Conservation (phyloP, 2,888 invertebrate species). For the Incurvaria masculella region DNA sequence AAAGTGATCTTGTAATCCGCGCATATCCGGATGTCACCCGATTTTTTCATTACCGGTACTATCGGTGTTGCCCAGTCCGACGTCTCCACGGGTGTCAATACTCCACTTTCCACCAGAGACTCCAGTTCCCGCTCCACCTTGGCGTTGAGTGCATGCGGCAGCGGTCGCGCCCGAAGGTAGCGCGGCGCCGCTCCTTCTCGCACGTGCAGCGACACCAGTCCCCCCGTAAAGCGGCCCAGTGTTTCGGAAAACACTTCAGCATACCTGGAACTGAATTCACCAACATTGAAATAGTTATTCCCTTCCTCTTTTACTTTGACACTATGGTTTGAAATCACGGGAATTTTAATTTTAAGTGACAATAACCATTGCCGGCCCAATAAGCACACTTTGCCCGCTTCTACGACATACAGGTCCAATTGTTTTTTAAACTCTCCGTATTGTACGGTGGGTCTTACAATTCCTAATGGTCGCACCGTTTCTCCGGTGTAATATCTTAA, state of each 20-base stretch:
- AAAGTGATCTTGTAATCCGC: background rate
- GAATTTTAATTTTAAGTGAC: background rate
- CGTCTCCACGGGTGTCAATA: background rate
- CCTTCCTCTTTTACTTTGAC: too few relatives aligned
- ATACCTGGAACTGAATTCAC: too few relatives aligned
- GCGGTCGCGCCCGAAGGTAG: too few relatives aligned
- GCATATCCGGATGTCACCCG: background rate
- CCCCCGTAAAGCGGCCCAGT: too few relatives aligned
- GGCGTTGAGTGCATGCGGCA: background rate
- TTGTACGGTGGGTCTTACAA: background rate
- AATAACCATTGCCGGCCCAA: background rate
- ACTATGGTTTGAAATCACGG: too few relatives aligned
- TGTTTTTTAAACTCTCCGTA: background rate
- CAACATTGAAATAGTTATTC: too few relatives aligned
- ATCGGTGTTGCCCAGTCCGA: background rate
- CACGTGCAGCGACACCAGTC: too few relatives aligned
- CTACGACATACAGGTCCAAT: background rate
- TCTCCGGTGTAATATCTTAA: background rate
- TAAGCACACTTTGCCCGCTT: background rate
- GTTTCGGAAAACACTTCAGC: too few relatives aligned
- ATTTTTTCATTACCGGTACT: background rate
- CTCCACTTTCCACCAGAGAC: background rate
- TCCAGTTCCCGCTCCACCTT: background rate
- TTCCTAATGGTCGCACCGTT: background rate
- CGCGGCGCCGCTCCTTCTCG: too few relatives aligned